A percentile compares a stretch with the other conserved stretches of the same genome.
phyloP scores from a whole-genome alignment of 2,797 vertebrate species.

The Leptodactylus fallax region DNA sequence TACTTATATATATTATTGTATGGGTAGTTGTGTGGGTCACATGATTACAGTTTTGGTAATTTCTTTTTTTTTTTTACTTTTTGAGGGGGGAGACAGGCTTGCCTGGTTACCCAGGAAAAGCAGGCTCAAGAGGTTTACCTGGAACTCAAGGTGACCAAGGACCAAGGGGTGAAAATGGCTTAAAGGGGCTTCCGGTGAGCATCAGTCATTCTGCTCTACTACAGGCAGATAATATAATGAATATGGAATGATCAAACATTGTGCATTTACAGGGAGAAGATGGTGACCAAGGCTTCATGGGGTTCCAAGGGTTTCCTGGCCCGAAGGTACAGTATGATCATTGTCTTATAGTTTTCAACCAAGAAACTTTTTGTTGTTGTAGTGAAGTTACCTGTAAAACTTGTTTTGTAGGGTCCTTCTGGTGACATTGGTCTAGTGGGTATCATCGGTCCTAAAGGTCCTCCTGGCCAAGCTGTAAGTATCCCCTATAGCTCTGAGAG shows the following conservation, averaged over 20 bases:
- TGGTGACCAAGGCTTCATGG: conserved; percentile 86
- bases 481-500: neutral
- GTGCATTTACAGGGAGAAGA: conserved; percentile 84
- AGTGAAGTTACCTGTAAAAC: neutral
- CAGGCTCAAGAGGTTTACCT: conserved; percentile 82
- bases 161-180: conserved; percentile 80
- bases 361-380: neutral
- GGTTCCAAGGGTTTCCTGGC: conserved; percentile 92
- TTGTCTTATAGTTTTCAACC: neutral
- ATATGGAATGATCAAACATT: conserved; percentile 35
- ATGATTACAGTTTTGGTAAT: neutral
- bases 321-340: conserved; percentile 80
- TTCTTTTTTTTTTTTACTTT: conserved; percentile 11
- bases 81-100: conserved; percentile 90
- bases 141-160: conserved; percentile 90
- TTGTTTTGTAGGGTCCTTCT: conserved; percentile 82
- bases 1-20: neutral
- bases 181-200: conserved; percentile 89
- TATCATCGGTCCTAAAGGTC: conserved; percentile 89
- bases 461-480: conserved; percentile 87
- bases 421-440: conserved; percentile 87
- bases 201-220: conserved; percentile 13
- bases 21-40: neutral
- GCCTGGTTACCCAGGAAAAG: conserved; percentile 83
- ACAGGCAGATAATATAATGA: neutral